Evolutionary conservation across 2,113 vertebrate species (phyloP).

Genomic region (Megaceryle torquata): DNA sequence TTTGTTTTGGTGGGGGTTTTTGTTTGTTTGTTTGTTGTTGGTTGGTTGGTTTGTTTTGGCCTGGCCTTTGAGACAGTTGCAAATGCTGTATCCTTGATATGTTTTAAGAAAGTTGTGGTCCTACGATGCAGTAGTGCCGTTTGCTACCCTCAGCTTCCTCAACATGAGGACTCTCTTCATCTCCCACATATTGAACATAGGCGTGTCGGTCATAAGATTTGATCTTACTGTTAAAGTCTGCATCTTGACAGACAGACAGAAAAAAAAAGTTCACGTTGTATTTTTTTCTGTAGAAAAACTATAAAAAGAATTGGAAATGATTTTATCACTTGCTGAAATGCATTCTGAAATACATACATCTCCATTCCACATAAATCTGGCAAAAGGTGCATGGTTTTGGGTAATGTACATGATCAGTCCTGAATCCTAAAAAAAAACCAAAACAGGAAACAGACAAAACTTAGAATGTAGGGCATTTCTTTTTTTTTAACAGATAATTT

Average conservation of each 20-base stretch:
- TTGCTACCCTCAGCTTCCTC: background rate
- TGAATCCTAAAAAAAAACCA: background rate
- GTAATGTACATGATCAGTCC: background rate
- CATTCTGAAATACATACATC: background rate
- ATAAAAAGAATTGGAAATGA: background rate
- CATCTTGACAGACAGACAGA: background rate
- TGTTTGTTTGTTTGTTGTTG: too few relatives aligned
- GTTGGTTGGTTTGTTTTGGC: background rate
- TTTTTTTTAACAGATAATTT: background rate
- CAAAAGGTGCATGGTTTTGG: background rate
- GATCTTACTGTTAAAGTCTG: fast-evolving
- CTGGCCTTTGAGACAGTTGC: background rate
- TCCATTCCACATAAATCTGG: background rate
- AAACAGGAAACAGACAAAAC: background rate
- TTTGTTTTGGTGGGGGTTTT: background rate
- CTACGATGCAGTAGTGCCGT: fast-evolving
- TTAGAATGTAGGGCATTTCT: background rate
- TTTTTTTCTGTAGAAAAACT: background rate
- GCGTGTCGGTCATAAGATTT: too few relatives aligned
- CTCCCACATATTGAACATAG: fast-evolving
- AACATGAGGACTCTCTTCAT: too few relatives aligned
- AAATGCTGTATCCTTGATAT: background rate
- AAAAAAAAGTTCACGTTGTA: background rate
- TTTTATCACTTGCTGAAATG: background rate
- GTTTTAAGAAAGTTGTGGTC: background rate